Percentiles rank a stretch among this genome's conserved stretches.
These are phyloP conservation scores for Blastobasis adustella DNA, from an alignment of 2,888 invertebrate genomes.

Conservation along the genomic window DNA sequence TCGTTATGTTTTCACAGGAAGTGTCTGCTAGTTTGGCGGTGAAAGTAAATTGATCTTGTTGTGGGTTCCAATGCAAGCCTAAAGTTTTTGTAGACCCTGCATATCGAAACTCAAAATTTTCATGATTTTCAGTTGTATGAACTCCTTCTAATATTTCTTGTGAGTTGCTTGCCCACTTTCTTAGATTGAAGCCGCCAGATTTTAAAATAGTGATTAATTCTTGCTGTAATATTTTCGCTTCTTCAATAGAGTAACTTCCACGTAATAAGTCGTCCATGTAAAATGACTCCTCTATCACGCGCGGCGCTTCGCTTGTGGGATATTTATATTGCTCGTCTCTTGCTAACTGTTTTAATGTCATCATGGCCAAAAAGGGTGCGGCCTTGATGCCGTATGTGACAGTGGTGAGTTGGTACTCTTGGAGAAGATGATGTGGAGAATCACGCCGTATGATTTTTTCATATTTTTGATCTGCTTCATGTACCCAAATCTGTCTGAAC, in stretches of 20 bases:
- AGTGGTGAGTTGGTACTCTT: constrained; percentile 6
- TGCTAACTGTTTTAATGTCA: constrained; percentile 11
- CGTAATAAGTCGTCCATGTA: constrained; percentile 7
- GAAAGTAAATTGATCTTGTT: constrained; percentile 5
- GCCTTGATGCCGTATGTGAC: constrained; percentile 11
- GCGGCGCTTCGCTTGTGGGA: background rate
- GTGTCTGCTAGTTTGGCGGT: background rate
- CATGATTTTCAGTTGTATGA: background rate
- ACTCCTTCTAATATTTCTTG: constrained; percentile 1
- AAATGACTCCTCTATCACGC: constrained; percentile 1
- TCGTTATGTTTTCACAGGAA: background rate
- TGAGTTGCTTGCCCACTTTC: constrained; percentile 11
- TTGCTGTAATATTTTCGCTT: constrained; percentile 2
- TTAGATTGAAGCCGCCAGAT: constrained; percentile 10
- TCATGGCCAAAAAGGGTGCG: constrained; percentile 11
- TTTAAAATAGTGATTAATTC: constrained; percentile 8
- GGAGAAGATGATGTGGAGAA: background rate
- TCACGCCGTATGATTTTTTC: too few relatives aligned
- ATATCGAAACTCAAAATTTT: background rate
- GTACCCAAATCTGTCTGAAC: constrained; percentile 5
- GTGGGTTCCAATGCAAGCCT: constrained; percentile 9
- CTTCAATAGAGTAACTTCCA: background rate
- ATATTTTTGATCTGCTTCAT: constrained; percentile 6
- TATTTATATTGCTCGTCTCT: constrained; percentile 6
- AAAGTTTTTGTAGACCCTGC: constrained; percentile 7